Base-by-base conservation (phyloP, 64 coral and sea anemone species). In the Pachyseris speciosa region DNA sequence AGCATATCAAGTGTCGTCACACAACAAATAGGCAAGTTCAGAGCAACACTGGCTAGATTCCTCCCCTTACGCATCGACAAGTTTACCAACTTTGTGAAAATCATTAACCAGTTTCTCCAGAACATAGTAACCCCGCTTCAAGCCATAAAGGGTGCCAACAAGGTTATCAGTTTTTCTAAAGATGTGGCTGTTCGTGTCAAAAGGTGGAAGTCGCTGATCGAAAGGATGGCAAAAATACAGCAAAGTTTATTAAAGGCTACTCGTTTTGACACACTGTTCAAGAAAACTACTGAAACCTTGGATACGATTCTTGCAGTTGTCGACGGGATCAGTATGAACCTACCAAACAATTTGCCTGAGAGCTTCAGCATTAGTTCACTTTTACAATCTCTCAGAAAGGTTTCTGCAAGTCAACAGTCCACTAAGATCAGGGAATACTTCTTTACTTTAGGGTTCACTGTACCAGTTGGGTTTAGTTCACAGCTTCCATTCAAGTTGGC, bases 401-500 rank as follows among this genome's bases (percentile, higher is more conserved):
- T 88, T 15, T 74, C 86, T 37, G 55, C 93, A 26, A 69, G 71
- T 37, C 61, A 75, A 9, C 90, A 96, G 65, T 49, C 53, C 52
- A 77, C 53, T 16, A 84, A 93, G 64, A 90, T 91, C 22, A 80
- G 74, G 25, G 93, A 98, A 20, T 98, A 95, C 53, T 98, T 98
- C 67, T 66, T 52, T 0, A 86, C 93, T 13, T 90, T 42, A 80
- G 90, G 20, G 16, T 93, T 42, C 19, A 65, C 71, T 15, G 60
- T 98, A 0, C 96, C 96, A 6, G 70, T 50, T 51, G 90, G 90
- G 25, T 95, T 98, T 73, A 37, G 60, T 4, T 53, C 89, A 36
- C 94, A 95, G 64, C 49, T 98, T 40, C 96, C 94, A 30, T 98
- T 98, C 71, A 86, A 79, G 19, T 75, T 93, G 34, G 81, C 93